phyloP scores from a whole-genome alignment of 2,888 invertebrate genomes.

The Geophilus truncorum region DNA sequence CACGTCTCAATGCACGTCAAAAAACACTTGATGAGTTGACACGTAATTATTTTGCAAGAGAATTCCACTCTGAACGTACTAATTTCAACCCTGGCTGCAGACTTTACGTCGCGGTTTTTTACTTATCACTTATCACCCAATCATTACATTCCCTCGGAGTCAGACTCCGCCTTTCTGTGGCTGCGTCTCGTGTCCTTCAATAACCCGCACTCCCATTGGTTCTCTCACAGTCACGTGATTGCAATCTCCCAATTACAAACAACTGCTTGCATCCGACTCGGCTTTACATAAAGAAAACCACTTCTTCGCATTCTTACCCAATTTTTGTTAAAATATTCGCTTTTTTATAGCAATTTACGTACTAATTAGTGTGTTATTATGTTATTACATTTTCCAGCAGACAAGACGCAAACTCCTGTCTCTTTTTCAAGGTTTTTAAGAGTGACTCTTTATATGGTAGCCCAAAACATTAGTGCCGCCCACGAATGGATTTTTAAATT shows the following conservation, averaged over 20 bases:
- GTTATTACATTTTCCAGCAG: too few relatives aligned
- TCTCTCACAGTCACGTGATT: neutral
- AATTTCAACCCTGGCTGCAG: neutral
- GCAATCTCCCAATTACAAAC: neutral
- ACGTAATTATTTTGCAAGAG: slow-evolving; percentile 11
- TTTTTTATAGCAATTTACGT: neutral
- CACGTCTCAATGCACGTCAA: neutral
- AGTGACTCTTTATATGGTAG: too few relatives aligned
- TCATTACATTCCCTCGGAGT: neutral
- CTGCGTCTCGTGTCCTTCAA: neutral
- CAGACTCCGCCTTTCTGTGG: neutral
- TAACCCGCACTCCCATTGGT: neutral
- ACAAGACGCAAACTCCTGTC: neutral
- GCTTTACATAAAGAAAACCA: neutral
- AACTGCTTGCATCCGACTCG: neutral
- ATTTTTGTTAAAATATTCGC: neutral
- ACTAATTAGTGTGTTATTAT: too few relatives aligned
- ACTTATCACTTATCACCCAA: neutral
- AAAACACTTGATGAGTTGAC: neutral
- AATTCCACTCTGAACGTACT: neutral
- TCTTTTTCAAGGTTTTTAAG: too few relatives aligned
- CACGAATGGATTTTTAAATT: too few relatives aligned
- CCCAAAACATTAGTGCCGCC: too few relatives aligned
- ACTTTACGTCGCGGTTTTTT: neutral
- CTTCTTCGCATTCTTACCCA: neutral